A percentile compares a stretch with the other conserved stretches of the same genome.
phyloP scores from a whole-genome alignment of 2,797 vertebrate species.

The Micromesistius poutassou region DNA sequence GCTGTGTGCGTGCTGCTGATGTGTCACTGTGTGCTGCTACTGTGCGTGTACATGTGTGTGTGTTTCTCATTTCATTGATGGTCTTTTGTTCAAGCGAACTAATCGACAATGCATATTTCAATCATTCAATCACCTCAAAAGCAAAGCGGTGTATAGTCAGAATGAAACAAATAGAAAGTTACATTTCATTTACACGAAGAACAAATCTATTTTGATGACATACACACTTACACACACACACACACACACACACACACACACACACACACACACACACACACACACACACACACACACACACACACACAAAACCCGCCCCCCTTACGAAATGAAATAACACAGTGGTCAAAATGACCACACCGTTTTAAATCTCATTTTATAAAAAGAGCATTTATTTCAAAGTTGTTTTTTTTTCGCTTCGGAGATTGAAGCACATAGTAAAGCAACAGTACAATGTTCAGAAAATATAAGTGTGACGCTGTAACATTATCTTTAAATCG shows the following conservation, averaged over 20 bases:
- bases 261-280: no score
- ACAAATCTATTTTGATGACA: neutral
- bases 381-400: constrained; percentile 98
- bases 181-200: neutral
- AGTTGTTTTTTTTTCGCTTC: constrained; percentile 86
- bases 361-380: constrained; percentile 67
- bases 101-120: neutral
- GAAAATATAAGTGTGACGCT: constrained; percentile 99
- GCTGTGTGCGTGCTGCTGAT: constrained; percentile 4
- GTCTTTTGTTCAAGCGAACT: neutral
- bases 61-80: neutral
- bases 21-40: neutral
- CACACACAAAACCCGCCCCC: no score
- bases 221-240: neutral
- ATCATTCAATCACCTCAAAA: neutral
- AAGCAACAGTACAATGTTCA: constrained; percentile 99
- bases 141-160: neutral
- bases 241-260: no score
- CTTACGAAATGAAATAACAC: neutral
- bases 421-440: constrained; percentile 99
- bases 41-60: neutral
- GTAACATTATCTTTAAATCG: constrained; percentile 83
- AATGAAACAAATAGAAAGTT: neutral
- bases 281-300: no score
- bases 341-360: constrained; percentile 21